Evolutionary conservation across 2,888 invertebrate species (phyloP).

Genomic region (Drosophila phalerata): DNA sequence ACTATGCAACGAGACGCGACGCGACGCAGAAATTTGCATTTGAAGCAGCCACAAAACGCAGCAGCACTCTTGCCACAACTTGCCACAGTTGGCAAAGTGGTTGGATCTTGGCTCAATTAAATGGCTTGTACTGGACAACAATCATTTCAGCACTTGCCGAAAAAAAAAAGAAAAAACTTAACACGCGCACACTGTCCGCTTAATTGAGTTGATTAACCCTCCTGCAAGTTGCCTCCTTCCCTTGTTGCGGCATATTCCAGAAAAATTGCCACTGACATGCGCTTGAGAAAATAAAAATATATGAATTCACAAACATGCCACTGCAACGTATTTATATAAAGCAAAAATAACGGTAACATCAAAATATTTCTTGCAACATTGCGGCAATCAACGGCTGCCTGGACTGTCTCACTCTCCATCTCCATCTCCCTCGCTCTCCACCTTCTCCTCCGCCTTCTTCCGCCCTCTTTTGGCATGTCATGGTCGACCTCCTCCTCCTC

Average conservation of each 20-base stretch:
- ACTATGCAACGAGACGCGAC: not conserved
- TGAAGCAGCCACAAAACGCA: constrained; percentile 46
- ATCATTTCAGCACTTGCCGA: constrained; percentile 57
- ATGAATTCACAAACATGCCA: constrained; percentile 61
- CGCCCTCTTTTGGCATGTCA: constrained; percentile 60
- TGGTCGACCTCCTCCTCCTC: constrained; percentile 52
- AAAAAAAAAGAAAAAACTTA: constrained; percentile 24
- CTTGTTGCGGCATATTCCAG: too few relatives aligned
- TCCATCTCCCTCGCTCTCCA: not conserved
- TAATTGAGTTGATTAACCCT: constrained; percentile 80
- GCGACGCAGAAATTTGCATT: constrained; percentile 50
- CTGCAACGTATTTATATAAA: constrained; percentile 55
- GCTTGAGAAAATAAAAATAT: constrained; percentile 68
- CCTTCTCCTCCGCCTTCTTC: constrained; percentile 33
- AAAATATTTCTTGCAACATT: constrained; percentile 66
- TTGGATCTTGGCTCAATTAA: constrained; percentile 65
- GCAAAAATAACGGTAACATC: constrained; percentile 74
- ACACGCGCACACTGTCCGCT: constrained; percentile 69
- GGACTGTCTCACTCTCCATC: constrained; percentile 15
- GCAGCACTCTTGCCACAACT: constrained; percentile 23
- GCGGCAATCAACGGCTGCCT: constrained; percentile 48
- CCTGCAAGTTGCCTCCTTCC: constrained; percentile 3
- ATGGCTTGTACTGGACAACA: constrained; percentile 63
- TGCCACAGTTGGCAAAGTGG: constrained; percentile 4
- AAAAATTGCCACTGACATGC: constrained; percentile 58